These are phyloP conservation scores for Piprites chloris DNA, from an alignment of 2,113 vertebrate species.

Conservation along the genomic window DNA sequence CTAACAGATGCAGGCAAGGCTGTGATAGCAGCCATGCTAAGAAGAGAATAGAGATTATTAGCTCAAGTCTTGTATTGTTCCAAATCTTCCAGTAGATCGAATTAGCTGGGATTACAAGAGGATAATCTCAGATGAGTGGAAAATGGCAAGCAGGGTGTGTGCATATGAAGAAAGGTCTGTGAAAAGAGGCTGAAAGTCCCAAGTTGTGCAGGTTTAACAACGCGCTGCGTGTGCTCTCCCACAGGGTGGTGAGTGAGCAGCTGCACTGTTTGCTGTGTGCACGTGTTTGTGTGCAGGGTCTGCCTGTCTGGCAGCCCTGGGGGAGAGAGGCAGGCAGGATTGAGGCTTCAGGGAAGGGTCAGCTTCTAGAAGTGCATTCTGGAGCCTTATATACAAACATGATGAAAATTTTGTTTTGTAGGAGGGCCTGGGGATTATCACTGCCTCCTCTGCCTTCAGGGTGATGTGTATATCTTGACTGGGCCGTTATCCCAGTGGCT, in stretches of 20 bases:
- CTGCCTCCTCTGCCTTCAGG: not conserved
- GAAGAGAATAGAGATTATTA: not conserved
- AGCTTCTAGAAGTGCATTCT: not conserved
- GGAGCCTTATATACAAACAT: not conserved
- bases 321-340: not conserved
- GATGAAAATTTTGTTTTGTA: not conserved
- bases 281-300: not conserved
- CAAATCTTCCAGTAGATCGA: not conserved
- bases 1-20: not conserved
- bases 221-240: rapidly evolving
- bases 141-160: not conserved
- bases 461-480: not conserved
- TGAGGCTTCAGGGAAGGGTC: not conserved
- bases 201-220: not conserved
- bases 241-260: rapidly evolving
- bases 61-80: not conserved
- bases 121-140: not conserved
- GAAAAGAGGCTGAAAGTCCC: not conserved
- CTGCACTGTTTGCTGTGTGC: not conserved
- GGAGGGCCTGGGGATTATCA: not conserved
- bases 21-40: not conserved
- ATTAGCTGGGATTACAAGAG: not conserved
- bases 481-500: rapidly evolving
- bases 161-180: not conserved
- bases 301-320: not conserved